phyloP scores from a whole-genome alignment of 2,888 invertebrate species.

The Drepana falcataria region DNA sequence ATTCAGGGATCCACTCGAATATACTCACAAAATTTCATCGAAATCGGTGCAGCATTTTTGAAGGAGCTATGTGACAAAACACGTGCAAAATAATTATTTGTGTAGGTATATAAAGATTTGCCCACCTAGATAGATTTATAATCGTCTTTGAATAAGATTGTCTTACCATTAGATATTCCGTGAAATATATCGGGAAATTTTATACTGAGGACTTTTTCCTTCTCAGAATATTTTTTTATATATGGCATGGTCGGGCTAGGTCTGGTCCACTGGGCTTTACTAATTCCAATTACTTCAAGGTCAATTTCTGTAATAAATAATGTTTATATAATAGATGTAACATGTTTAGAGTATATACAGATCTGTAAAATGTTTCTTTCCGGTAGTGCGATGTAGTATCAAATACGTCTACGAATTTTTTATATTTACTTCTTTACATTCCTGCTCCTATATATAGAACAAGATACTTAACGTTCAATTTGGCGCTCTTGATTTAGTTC shows the following conservation, averaged over 20 bases:
- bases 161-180: conserved; percentile 31
- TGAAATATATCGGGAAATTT: conserved; percentile 41
- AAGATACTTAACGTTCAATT: conserved; percentile 43
- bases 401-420: no score
- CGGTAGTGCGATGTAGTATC: no score
- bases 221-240: conserved; percentile 57
- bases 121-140: neutral
- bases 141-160: neutral
- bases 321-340: no score
- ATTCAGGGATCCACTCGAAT: no score
- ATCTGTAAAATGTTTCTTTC: no score
- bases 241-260: conserved; percentile 55
- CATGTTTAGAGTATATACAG: no score
- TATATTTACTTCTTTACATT: no score
- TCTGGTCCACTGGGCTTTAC: conserved; percentile 61
- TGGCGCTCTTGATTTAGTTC: conserved; percentile 47
- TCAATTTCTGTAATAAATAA: conserved; percentile 44
- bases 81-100: no score
- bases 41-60: no score
- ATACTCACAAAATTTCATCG: no score
- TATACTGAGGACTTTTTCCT: conserved; percentile 44
- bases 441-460: neutral
- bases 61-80: no score
- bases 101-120: neutral
- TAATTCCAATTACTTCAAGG: conserved; percentile 48